A percentile compares a stretch with the other conserved stretches of the same genome.
phyloP scores from a whole-genome alignment of 1,140 invertebrate genomes.

The Zaprionus ornatus region DNA sequence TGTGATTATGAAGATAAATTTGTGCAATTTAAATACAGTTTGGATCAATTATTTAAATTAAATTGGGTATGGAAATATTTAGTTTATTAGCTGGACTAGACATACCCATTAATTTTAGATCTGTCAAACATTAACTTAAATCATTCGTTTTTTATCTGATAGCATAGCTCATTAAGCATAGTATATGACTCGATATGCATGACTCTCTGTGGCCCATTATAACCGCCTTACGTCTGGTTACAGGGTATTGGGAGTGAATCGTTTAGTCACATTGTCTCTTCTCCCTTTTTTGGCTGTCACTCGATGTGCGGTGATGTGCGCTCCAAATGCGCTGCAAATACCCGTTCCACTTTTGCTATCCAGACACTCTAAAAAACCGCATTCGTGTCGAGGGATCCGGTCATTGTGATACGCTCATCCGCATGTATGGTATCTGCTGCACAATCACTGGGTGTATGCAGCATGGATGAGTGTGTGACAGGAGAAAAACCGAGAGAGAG shows the following conservation, averaged over 20 bases:
- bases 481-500: neutral
- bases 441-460: neutral
- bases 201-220: neutral
- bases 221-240: neutral
- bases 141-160: too few relatives aligned
- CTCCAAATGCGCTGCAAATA: neutral
- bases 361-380: slow-evolving; percentile 8
- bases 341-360: slow-evolving; percentile 8
- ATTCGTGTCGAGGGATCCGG: slow-evolving; percentile 9
- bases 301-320: neutral
- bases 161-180: too few relatives aligned
- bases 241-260: neutral
- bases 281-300: neutral
- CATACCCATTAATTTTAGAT: too few relatives aligned
- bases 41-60: too few relatives aligned
- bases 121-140: too few relatives aligned
- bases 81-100: too few relatives aligned
- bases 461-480: neutral
- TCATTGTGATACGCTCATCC: slow-evolving; percentile 1
- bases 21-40: too few relatives aligned
- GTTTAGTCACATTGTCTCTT: neutral
- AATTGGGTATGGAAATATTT: too few relatives aligned
- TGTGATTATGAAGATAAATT: too few relatives aligned
- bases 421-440: slow-evolving; percentile 7
- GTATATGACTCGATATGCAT: too few relatives aligned